phyloP scores from a whole-genome alignment of 2,797 vertebrate species.

The Podarcis siculus region DNA sequence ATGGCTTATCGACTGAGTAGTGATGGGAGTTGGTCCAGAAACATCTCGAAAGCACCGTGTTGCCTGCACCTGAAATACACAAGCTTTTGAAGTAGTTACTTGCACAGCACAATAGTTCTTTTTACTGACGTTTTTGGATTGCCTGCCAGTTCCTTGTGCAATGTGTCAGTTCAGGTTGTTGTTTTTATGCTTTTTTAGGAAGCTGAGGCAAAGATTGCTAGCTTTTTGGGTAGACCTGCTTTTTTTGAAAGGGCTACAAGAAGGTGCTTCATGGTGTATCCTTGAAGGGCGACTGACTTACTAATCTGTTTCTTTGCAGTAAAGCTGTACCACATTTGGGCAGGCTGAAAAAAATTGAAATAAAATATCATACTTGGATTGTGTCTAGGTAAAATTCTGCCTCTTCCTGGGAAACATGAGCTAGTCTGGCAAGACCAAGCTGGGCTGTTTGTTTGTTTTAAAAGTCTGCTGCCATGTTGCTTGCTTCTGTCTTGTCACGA shows the following conservation, averaged over 20 bases:
- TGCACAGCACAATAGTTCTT: slow-evolving; percentile 36
- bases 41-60: too few relatives aligned
- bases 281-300: slow-evolving; percentile 7
- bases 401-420: slow-evolving; percentile 45
- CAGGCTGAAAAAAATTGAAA: slow-evolving; percentile 59
- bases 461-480: neutral
- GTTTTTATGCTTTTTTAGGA: slow-evolving; percentile 8
- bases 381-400: slow-evolving; percentile 64
- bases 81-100: slow-evolving; percentile 43
- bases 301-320: slow-evolving; percentile 49
- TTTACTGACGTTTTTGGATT: slow-evolving; percentile 22
- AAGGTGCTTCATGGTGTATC: slow-evolving; percentile 43
- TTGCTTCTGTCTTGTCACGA: neutral
- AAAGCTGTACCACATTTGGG: slow-evolving; percentile 65
- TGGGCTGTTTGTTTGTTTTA: neutral
- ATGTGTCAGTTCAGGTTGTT: neutral
- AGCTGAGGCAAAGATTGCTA: neutral
- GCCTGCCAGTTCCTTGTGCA: neutral
- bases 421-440: slow-evolving; percentile 6
- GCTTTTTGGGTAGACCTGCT: slow-evolving; percentile 21
- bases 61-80: fast-evolving
- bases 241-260: neutral
- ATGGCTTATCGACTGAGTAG: too few relatives aligned
- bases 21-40: too few relatives aligned
- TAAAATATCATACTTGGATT: slow-evolving; percentile 71